Evolutionary conservation across 2,888 invertebrate genomes (phyloP).

Genomic region (Xanthia togata): DNA sequence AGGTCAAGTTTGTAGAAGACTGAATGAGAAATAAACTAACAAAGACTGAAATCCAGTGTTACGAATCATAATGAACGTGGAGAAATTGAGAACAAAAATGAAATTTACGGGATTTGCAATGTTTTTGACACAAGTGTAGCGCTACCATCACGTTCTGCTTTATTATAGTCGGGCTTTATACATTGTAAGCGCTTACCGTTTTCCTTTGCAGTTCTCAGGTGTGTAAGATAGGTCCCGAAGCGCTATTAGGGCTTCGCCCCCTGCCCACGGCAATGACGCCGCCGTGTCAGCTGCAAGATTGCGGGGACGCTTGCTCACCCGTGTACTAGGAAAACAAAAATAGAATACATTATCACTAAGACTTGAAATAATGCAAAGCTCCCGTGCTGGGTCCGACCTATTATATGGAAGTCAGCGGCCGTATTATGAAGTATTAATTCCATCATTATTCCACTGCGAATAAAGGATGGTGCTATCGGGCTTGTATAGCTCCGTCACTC

Average conservation of each 20-base stretch:
- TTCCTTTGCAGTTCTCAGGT: conserved; percentile 76
- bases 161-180: background rate
- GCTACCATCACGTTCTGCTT: background rate
- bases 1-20: conserved; percentile 8
- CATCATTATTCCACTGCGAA: too few species aligned
- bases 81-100: background rate
- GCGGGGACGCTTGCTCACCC: conserved; percentile 83
- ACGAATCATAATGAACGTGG: background rate
- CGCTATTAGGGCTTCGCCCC: conserved; percentile 77
- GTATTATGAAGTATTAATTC: too few species aligned
- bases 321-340: conserved; percentile 72
- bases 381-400: background rate
- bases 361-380: background rate
- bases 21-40: too few species aligned
- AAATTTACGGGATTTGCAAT: background rate
- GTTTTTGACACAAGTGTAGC: background rate
- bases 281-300: conserved; percentile 82
- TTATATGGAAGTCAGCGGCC: background rate
- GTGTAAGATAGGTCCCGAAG: conserved; percentile 71
- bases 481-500: too few species aligned
- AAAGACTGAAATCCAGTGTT: too few species aligned
- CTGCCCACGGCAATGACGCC: conserved; percentile 84
- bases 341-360: background rate
- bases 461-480: too few species aligned
- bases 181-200: conserved; percentile 68